Evolutionary conservation across 2,797 vertebrate genomes (phyloP).

Genomic region (Melanotaenia parkinsoni): DNA sequence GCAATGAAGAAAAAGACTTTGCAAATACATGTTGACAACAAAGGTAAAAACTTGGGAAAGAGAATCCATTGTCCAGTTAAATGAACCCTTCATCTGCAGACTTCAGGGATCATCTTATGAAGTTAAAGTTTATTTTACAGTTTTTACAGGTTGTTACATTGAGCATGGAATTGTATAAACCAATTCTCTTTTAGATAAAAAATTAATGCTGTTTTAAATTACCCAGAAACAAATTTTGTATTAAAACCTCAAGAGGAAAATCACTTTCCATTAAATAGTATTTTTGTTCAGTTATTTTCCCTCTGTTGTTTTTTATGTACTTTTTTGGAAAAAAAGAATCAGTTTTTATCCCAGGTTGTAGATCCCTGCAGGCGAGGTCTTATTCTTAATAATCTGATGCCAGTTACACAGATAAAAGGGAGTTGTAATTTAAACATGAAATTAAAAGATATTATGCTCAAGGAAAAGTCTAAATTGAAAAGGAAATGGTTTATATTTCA

Average conservation of each 20-base stretch:
- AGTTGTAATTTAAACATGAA: neutral
- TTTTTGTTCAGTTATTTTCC: neutral
- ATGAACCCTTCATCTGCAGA: neutral
- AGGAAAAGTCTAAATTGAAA: neutral
- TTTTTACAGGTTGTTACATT: neutral
- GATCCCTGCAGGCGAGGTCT: neutral
- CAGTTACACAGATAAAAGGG: neutral
- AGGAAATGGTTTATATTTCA: neutral
- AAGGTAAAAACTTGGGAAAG: neutral
- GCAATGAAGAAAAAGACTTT: slow-evolving; percentile 22
- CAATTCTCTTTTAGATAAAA: neutral
- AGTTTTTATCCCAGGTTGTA: neutral
- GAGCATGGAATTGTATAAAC: neutral
- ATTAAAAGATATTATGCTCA: neutral
- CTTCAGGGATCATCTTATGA: neutral
- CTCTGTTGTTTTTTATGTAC: neutral
- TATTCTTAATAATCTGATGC: neutral
- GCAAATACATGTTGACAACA: slow-evolving; percentile 2
- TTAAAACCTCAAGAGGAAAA: neutral
- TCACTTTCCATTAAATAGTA: neutral
- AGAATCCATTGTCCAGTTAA: neutral
- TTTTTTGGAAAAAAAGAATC: neutral
- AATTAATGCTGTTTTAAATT: neutral
- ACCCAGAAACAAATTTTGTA: neutral
- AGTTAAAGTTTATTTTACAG: slow-evolving; percentile 1